Base-by-base conservation (phyloP, 2,113 vertebrate species). In the Planiliza haematocheilus region DNA sequence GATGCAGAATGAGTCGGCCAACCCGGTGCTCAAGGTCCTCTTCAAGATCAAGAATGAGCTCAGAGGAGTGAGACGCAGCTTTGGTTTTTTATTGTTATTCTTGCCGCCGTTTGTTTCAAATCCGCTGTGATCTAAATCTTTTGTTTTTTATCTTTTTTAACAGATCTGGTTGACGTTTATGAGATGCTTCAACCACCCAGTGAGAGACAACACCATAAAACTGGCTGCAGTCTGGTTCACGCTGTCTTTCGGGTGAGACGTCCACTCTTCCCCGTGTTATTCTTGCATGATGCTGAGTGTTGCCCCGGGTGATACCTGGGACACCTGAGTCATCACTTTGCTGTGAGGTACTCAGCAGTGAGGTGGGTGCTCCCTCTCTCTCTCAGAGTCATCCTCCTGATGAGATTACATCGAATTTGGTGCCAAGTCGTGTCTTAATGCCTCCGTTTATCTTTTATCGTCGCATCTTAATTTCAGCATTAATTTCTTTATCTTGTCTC, bases 171-270 rank as follows among this genome's bases (percentile, higher is more conserved):
- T 94, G 85, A 99, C 95, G 0, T 97, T 99, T 78, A 93, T 95
- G 95, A 96, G 89, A 86, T 99, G 98, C 82, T 99, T 99, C 91
- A 92, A 93, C 90, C 95, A 96, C 82, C 98, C 97, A 0, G 93
- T 99, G 81, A 98, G 92, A 85, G 96, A 98, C 70, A 99, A 96
- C 86, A 97, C 97, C 0, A 81, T 96, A 61, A 98, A 98, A 74
- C 94, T 99, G 74, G 97, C 96, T 10, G 91, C 88, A 55, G 97
- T 99, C 13, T 99, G 98, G 98, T 96, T 97, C 82, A 98, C 96
- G 4, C 79, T 99, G 70, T 99, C 98, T 39, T 99, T 99, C 80
- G 98, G 98, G 98, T 99, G 93, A 96, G 95, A 56, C 8, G 9
- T 58, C 18, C 18, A 0, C 71, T n/a, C 57, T 3, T 55, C 24